These are phyloP conservation scores for Macrotus californicus DNA, from an alignment of 2,113 vertebrate species.

Conservation along the genomic window DNA sequence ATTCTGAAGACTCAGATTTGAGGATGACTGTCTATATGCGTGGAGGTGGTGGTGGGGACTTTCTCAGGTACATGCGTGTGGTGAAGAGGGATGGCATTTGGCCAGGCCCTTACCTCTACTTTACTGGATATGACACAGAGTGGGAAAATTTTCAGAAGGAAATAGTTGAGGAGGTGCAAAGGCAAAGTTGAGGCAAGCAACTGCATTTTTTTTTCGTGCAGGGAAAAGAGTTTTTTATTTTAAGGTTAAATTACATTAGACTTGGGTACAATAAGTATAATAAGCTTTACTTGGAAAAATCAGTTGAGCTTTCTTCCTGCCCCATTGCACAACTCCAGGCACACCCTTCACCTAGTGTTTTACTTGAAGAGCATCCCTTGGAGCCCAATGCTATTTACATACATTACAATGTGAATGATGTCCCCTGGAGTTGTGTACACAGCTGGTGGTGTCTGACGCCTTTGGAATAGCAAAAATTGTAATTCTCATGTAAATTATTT, in stretches of 20 bases:
- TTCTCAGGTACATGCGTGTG: background rate
- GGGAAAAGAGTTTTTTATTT: background rate
- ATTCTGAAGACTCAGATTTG: background rate
- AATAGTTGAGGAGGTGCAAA: background rate
- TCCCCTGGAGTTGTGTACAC: background rate
- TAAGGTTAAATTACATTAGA: background rate
- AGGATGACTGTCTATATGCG: background rate
- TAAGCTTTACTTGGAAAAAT: background rate
- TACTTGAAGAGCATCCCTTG: background rate
- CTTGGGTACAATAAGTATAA: background rate
- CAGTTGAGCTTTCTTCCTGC: background rate
- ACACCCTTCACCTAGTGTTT: rapidly evolving
- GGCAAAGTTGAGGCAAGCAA: background rate
- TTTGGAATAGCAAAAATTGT: background rate
- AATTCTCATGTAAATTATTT: background rate
- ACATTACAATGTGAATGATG: too few relatives aligned
- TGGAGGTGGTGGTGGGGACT: background rate
- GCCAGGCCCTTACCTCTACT: background rate
- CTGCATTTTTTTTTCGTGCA: background rate
- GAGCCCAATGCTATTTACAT: background rate
- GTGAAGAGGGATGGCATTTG: background rate
- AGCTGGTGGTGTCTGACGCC: background rate
- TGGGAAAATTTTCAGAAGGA: background rate
- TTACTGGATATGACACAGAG: background rate
- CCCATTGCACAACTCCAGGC: background rate